Percentiles rank a stretch among this genome's conserved stretches.
These are phyloP conservation scores for Mesorhabditis sp. DNA, from an alignment of 2,888 invertebrate genomes.

Conservation along the genomic window DNA sequence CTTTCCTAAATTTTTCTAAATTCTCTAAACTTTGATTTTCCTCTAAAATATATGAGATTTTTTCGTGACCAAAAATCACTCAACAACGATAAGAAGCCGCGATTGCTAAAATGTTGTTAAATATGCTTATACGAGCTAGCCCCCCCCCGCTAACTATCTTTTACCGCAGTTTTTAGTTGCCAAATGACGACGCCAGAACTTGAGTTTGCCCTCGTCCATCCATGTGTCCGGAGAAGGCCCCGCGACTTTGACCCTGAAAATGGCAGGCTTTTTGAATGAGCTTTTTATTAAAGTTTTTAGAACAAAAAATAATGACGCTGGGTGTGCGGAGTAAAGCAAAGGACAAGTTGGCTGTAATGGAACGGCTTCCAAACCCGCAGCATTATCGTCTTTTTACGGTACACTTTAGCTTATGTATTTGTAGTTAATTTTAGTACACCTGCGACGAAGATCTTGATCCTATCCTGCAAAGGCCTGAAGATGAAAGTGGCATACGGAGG, in stretches of 20 bases:
- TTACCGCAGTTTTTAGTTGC: slow-evolving; percentile 11
- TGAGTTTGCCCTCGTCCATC: not conserved
- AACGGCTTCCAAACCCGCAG: slow-evolving; percentile 12
- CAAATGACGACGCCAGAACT: slow-evolving; percentile 6
- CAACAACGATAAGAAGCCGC: no score
- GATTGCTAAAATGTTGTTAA: no score
- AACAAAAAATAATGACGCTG: not conserved
- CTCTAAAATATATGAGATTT: no score
- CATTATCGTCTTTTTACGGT: slow-evolving; percentile 12
- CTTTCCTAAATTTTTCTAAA: not conserved
- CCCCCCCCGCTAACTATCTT: no score
- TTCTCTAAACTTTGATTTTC: no score
- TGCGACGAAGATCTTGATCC: slow-evolving; percentile 10
- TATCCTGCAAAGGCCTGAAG: no score
- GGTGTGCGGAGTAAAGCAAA: not conserved
- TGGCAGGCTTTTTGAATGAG: not conserved
- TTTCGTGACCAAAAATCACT: no score
- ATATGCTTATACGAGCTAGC: no score
- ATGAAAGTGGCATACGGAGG: no score
- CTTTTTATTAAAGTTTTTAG: not conserved
- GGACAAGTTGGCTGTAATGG: not conserved
- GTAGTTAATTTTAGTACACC: slow-evolving; percentile 28
- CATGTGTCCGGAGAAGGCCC: not conserved
- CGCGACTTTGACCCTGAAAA: slow-evolving; percentile 4
- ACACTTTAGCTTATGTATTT: slow-evolving; percentile 37